These are phyloP conservation scores for Epinephelus lanceolatus DNA, from an alignment of 2,113 vertebrate genomes.

Conservation along the genomic window DNA sequence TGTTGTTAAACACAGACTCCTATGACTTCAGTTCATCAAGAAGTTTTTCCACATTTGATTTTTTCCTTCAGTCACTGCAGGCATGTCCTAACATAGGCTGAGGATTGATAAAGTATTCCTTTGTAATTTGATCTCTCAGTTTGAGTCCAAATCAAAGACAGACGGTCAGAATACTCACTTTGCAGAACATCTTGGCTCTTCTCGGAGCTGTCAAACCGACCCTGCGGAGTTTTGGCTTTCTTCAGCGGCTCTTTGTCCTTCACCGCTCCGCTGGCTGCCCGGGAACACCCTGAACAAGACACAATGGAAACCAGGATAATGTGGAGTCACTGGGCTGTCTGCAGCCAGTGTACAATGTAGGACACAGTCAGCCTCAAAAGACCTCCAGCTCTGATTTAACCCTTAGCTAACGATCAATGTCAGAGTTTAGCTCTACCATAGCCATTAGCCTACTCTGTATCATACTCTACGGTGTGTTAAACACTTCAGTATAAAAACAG, in stretches of 20 bases:
- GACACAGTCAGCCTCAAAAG: no score
- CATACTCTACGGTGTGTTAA: no score
- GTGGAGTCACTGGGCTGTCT: no score
- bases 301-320: neutral
- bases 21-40: no score
- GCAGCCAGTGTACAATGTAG: neutral
- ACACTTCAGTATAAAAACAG: no score
- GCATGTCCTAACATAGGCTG: no score
- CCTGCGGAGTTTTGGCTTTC: constrained; percentile 92
- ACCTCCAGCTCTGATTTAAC: neutral
- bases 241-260: constrained; percentile 82
- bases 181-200: constrained; percentile 86
- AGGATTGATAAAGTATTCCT: no score
- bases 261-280: constrained; percentile 73
- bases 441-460: neutral
- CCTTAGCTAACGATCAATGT: neutral
- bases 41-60: no score
- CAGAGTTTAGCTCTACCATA: neutral
- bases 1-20: no score
- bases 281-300: constrained; percentile 59
- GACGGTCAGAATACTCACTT: constrained; percentile 79
- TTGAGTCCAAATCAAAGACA: no score
- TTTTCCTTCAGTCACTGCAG: no score
- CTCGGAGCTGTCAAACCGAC: constrained; percentile 90
- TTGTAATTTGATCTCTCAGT: no score